phyloP scores from a whole-genome alignment of 2,113 vertebrate genomes.

The Tenebrosternarchus preto region DNA sequence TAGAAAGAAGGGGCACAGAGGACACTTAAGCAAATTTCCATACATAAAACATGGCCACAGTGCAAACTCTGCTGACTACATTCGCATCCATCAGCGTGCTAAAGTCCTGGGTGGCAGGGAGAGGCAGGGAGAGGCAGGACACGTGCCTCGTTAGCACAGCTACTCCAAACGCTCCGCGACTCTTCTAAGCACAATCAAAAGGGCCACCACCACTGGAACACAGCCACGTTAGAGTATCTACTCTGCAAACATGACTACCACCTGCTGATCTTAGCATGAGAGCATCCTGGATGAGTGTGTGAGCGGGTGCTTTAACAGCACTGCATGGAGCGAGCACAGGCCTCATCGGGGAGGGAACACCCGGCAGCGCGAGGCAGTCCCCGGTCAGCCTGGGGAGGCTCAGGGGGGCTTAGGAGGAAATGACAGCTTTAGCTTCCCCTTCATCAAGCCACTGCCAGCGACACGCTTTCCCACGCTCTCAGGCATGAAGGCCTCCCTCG shows the following conservation, averaged over 20 bases:
- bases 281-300: conserved; percentile 18
- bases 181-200: conserved; percentile 14
- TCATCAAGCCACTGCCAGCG: not conserved
- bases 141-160: conserved; percentile 50
- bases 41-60: not conserved
- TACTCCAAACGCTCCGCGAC: conserved; percentile 38
- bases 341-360: conserved; percentile 65
- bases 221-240: not conserved
- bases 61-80: conserved; percentile 15
- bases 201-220: not conserved
- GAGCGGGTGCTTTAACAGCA: conserved; percentile 43
- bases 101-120: not conserved
- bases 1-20: not conserved
- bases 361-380: conserved; percentile 52
- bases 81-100: conserved; percentile 24
- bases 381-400: conserved; percentile 20
- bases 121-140: not conserved
- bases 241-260: not conserved
- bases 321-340: conserved; percentile 51
- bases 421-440: conserved; percentile 24
- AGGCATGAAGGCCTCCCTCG: not conserved
- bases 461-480: not conserved
- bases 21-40: not conserved
- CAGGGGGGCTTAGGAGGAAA: conserved; percentile 19
- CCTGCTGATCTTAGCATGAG: not conserved